These are phyloP conservation scores for Chelidonichthys spinosus DNA, from an alignment of 2,797 vertebrate genomes.

Conservation along the genomic window DNA sequence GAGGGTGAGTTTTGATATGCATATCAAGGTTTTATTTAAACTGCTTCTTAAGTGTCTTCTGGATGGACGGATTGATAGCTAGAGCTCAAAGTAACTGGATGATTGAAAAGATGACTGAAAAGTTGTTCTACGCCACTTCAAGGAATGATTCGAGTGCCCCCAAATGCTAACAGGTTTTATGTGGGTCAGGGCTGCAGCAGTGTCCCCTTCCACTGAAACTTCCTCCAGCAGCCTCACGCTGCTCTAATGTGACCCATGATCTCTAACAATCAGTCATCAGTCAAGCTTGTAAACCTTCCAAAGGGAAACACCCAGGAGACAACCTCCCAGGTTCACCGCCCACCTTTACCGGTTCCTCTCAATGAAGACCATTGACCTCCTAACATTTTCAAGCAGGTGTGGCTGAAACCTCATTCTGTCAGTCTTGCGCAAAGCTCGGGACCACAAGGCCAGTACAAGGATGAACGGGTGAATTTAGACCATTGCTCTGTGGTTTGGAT, in stretches of 20 bases:
- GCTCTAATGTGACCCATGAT: conserved; percentile 5
- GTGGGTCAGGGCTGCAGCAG: not conserved
- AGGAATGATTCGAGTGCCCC: not conserved
- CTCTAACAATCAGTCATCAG: conserved; percentile 18
- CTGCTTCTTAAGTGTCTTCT: not conserved
- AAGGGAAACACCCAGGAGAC: not conserved
- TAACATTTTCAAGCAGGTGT: conserved; percentile 10
- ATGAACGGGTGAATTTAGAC: conserved; percentile 6
- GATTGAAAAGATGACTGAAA: not conserved
- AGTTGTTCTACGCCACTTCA: not conserved
- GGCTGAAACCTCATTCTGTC: conserved; percentile 32
- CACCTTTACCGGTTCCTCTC: conserved; percentile 16
- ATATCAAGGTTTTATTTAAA: not conserved
- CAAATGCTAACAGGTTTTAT: not conserved
- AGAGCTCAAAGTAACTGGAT: not conserved
- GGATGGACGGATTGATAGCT: not conserved
- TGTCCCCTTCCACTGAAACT: not conserved
- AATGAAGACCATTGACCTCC: conserved; percentile 21
- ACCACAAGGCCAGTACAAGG: conserved; percentile 11
- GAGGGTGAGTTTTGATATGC: not conserved
- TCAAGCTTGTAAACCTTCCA: not conserved
- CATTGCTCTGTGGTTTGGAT: conserved; percentile 16
- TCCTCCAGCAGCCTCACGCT: not conserved
- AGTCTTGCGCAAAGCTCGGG: conserved; percentile 20
- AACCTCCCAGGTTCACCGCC: not conserved